Base-by-base conservation (phyloP, 2,797 vertebrate genomes). In the Enteromius radiatus region DNA sequence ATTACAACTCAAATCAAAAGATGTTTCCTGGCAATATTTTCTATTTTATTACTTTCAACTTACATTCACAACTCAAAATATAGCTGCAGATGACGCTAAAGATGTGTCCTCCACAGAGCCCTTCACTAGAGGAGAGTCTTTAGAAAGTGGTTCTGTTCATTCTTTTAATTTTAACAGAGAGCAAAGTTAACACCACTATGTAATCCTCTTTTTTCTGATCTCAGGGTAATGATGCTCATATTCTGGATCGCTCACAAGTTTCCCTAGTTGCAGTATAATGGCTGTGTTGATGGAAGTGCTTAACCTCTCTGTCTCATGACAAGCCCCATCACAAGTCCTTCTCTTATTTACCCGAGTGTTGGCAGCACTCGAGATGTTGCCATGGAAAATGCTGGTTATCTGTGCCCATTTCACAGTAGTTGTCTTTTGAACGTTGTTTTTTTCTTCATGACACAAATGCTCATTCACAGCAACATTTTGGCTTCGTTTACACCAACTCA, bases 361-460 rank as follows among this genome's bases (percentile, higher is more conserved):
- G 49, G 84, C 73, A 59, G 64, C 54, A n/a, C 78, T 77, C 12
- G 26, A 63, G 41, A 43, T n/a, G 84, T 81, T 84, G 64, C 84
- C 78, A 84, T 84, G 84, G 84, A 59, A 47, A 84, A 81, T 8
- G 19, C 47, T 59, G 69, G 71, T 59, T 84, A 49, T 78, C 52
- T n/a, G 52, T 63, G 78, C n/a, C 41, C 43, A 54, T 69, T 67
- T 80, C 77, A 56, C 78, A 82, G 83, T 59, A 61, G 70, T 41
- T 67, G 45, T 64, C 69, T 68, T 80, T 76, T 76, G 36, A 84
- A 80, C 76, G 56, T 47, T 14, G 56, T 73, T 80, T 67, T 28
- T 61, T 76, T 76, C 78, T 76, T 76, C 2, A 19, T 56, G 12
- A 56, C 49, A 84, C 83, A 84, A 70, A 76, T 33, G 49, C 49